These are phyloP conservation scores for Dorcus parallelipipedus DNA, from an alignment of 2,888 invertebrate genomes.

Conservation along the genomic window DNA sequence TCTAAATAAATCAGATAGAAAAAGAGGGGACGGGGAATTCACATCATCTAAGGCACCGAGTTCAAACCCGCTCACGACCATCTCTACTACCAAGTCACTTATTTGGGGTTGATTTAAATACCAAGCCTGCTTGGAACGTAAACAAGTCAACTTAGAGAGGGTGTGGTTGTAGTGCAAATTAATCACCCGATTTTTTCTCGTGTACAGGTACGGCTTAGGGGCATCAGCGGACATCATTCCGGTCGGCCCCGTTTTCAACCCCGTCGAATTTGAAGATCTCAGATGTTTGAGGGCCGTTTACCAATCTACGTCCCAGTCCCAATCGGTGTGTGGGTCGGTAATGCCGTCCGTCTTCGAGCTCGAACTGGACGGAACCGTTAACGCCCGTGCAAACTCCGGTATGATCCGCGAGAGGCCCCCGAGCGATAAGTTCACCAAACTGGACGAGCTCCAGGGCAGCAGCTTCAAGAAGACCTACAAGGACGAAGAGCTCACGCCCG, in stretches of 20 bases:
- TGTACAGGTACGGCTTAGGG: constrained; percentile 26
- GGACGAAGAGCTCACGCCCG: constrained; percentile 31
- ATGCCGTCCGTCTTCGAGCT: constrained; percentile 20
- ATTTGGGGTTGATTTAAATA: too few species aligned
- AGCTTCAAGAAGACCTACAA: not conserved
- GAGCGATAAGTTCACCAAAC: constrained; percentile 1
- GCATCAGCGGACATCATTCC: constrained; percentile 28
- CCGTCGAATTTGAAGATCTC: constrained; percentile 6
- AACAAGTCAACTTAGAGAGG: too few species aligned
- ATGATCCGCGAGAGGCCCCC: not conserved
- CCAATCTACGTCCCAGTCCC: not conserved
- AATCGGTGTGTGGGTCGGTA: not conserved
- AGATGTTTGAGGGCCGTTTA: constrained; percentile 8
- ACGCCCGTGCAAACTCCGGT: not conserved
- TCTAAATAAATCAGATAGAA: too few species aligned
- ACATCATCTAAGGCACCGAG: too few species aligned
- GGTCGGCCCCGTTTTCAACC: constrained; percentile 24
- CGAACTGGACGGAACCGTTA: not conserved
- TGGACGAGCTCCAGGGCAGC: not conserved
- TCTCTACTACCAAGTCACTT: too few species aligned
- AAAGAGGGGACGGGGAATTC: too few species aligned
- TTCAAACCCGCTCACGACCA: too few species aligned
- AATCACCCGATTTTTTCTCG: not conserved
- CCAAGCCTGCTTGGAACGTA: too few species aligned
- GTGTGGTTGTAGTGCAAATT: too few species aligned